phyloP scores from a whole-genome alignment of 2,113 vertebrate genomes.

The Lycocorax pyrrhopterus region DNA sequence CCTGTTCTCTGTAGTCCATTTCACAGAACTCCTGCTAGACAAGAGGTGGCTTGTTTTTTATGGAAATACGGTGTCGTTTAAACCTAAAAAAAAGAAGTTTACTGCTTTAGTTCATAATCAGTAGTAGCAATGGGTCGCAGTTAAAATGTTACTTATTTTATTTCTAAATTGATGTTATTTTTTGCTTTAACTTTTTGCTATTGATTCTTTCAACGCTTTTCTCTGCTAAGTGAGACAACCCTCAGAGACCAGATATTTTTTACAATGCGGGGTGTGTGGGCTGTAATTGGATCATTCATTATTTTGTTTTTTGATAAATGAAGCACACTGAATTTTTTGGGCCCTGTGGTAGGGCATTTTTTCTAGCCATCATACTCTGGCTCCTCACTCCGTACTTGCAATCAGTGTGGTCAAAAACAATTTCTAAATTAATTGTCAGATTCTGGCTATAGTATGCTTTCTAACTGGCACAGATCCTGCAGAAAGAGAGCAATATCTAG shows the following conservation, averaged over 20 bases:
- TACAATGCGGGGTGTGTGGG: not conserved
- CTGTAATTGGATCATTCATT: not conserved
- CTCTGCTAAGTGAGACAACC: not conserved
- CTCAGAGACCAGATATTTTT: not conserved
- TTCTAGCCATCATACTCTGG: not conserved
- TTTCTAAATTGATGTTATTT: not conserved
- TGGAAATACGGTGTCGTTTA: not conserved
- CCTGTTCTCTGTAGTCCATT: not conserved
- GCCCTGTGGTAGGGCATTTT: not conserved
- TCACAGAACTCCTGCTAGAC: not conserved
- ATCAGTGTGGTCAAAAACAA: not conserved
- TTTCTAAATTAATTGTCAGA: not conserved
- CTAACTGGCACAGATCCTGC: not conserved
- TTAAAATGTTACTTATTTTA: not conserved
- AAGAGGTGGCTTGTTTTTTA: not conserved
- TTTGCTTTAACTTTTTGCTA: not conserved
- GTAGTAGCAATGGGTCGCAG: not conserved
- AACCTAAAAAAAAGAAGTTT: not conserved
- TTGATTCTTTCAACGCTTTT: not conserved
- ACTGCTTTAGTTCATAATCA: not conserved
- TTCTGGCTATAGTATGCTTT: not conserved
- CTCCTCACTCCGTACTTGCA: not conserved
- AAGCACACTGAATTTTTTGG: not conserved
- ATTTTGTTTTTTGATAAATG: not conserved
- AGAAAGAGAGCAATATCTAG: not conserved